These are phyloP conservation scores for Rhinopomastus cyanomelas DNA, from an alignment of 2,113 vertebrate genomes.

Conservation along the genomic window DNA sequence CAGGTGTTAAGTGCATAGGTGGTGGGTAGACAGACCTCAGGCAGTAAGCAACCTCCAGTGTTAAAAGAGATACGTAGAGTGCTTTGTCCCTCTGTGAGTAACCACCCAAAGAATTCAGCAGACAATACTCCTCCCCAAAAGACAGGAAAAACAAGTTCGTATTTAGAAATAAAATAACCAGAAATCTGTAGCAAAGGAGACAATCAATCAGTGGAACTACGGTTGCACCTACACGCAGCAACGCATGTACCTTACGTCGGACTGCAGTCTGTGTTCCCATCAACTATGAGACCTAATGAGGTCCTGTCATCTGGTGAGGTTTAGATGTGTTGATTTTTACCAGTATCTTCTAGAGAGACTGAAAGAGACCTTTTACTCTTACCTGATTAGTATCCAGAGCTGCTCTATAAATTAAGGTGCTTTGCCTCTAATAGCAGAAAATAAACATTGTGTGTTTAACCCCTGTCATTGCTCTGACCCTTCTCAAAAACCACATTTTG, in stretches of 20 bases:
- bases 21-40: neutral
- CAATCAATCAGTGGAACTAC: neutral
- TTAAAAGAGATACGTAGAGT: neutral
- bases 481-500: neutral
- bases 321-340: neutral
- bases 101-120: neutral
- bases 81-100: neutral
- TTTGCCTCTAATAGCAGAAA: neutral
- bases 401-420: neutral
- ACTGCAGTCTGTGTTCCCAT: neutral
- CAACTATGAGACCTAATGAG: neutral
- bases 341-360: neutral
- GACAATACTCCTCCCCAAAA: neutral
- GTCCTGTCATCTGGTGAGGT: neutral
- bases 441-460: neutral
- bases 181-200: neutral
- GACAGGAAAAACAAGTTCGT: neutral
- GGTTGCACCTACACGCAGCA: neutral
- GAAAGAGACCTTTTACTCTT: neutral
- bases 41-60: neutral
- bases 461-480: neutral
- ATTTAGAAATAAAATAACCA: neutral
- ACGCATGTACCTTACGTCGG: fast-evolving
- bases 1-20: neutral
- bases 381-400: neutral